Conservation (phyloP, 2,797 vertebrate species). For the Martes flavigula region DNA sequence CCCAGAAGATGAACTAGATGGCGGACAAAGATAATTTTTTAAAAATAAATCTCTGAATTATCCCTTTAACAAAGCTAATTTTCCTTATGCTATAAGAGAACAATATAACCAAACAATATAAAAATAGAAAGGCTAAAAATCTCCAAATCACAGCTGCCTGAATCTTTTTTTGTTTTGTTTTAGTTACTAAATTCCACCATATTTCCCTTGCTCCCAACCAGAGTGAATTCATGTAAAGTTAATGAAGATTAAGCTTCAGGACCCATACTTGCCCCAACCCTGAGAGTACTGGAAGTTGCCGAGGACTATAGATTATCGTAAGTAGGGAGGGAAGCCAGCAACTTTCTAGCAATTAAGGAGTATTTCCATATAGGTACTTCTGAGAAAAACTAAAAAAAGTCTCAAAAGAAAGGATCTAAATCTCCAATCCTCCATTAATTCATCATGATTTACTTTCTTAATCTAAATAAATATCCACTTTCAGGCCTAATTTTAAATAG, state of each 20-base stretch:
- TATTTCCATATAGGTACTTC: not conserved
- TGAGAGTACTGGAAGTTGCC: not conserved
- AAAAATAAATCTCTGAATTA: slow-evolving; percentile 16
- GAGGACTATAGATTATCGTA: not conserved
- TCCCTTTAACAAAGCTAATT: not conserved
- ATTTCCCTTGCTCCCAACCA: not conserved
- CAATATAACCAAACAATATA: not conserved
- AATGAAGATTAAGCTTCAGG: not conserved
- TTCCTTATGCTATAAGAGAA: not conserved
- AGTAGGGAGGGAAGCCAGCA: not conserved
- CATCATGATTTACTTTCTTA: not conserved
- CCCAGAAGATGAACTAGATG: not conserved
- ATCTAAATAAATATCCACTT: not conserved
- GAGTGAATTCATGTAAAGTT: not conserved
- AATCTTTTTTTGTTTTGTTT: not conserved
- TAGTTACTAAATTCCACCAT: not conserved
- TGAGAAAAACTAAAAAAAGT: not conserved
- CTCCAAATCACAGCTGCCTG: not conserved
- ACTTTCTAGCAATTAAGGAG: not conserved
- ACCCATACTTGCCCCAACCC: not conserved
- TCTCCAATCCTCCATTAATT: not conserved
- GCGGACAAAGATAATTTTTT: not conserved
- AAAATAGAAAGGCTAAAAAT: not conserved
- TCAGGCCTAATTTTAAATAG: not conserved
- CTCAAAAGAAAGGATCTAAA: not conserved